Evolutionary conservation across 1,140 invertebrate species (phyloP).

Genomic region (Leptopilina boulardi): DNA sequence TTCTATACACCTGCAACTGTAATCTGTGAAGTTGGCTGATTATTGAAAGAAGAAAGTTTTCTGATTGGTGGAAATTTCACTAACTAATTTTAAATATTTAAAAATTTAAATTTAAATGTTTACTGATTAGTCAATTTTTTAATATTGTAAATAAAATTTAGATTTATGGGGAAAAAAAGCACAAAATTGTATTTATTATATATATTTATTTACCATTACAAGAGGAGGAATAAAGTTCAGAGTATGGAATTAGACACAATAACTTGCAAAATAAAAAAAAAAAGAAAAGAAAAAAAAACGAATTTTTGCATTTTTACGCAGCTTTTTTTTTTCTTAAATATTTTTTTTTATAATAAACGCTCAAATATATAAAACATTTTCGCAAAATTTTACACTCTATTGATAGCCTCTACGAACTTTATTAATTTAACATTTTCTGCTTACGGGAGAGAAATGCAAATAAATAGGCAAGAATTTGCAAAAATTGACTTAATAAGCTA

Average conservation of each 20-base stretch:
- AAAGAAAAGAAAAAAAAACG: slow-evolving; percentile 18
- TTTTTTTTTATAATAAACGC: slow-evolving; percentile 39
- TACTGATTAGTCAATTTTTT: no score
- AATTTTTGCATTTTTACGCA: slow-evolving; percentile 1
- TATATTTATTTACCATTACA: slow-evolving; percentile 65
- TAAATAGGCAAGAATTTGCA: slow-evolving; percentile 1
- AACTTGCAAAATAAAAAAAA: slow-evolving; percentile 54
- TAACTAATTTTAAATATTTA: no score
- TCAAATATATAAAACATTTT: slow-evolving; percentile 39
- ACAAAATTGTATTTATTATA: no score
- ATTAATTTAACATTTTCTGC: slow-evolving; percentile 10
- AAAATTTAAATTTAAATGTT: no score
- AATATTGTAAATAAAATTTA: no score
- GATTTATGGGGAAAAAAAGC: no score
- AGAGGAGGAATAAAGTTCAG: slow-evolving; percentile 66
- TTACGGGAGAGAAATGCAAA: slow-evolving; percentile 28
- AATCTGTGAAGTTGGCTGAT: no score
- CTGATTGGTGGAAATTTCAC: no score
- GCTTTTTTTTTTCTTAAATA: slow-evolving; percentile 46
- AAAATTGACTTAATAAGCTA: background rate
- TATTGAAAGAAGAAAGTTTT: no score
- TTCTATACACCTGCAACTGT: no score
- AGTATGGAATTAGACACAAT: slow-evolving; percentile 64
- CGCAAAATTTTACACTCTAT: slow-evolving; percentile 13
- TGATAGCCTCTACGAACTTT: slow-evolving; percentile 37